Evolutionary conservation across 2,797 vertebrate genomes (phyloP), one percentile per base, ranked within the genome.

Genomic region (Alexandromys oeconomus): DNA sequence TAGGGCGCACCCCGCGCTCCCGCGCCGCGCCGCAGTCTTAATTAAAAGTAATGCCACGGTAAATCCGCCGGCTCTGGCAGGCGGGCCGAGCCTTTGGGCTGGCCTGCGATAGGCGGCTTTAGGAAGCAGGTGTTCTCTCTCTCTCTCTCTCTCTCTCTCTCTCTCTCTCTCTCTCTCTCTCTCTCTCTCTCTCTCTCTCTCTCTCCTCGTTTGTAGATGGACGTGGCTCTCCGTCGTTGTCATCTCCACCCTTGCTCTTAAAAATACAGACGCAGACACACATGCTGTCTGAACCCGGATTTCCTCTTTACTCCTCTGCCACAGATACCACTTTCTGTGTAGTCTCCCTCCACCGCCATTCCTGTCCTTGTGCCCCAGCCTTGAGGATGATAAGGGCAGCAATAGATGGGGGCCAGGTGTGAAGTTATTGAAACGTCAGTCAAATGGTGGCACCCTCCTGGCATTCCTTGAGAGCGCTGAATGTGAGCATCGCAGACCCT

Each of bases 31-130:
- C 95, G 96, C 98, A 92, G 97, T 98, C 97, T 98, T 98, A 99
- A 99, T 99, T 98, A 99, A 99, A 98, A 98, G 97, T 98, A 98
- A 98, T 95, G 97, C 97, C 97, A 93, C 74, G 89, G 97, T 97
- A 98, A 98, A 98, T 98, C 98, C 98, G 71, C 97, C 93, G 93
- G 25, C 98, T 98, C 98, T 97, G 95, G 69, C 90, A 80, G 94
- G 63, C 37, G 46, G 46, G 96, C 65, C 92, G 71, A 43, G 95
- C 94, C 89, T 80, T 7, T n/a, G 48, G 89, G 94, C 93, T 67
- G 6, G 98, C 97, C 97, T 51, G 65, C 23, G 21, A 94, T 93
- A 89, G 81, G 97, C 88, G 97, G 98, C 98, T 97, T 97, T 98
- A 95, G 48, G 89, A 92, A 98, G 98, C 98, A 98, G 98, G 98